These are phyloP conservation scores for Syngnathus floridae DNA, from an alignment of 2,113 vertebrate species.

Conservation along the genomic window DNA sequence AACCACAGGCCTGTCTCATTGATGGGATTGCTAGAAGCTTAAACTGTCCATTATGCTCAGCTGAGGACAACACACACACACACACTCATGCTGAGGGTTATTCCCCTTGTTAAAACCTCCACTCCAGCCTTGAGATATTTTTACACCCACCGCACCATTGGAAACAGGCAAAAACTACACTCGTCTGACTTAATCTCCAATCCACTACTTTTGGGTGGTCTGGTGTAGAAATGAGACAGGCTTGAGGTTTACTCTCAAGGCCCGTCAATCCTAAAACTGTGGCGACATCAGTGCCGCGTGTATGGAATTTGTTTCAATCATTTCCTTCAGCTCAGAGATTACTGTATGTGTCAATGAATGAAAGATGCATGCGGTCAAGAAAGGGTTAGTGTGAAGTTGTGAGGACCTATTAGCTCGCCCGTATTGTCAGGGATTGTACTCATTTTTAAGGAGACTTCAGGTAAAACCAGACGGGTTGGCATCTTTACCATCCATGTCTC, in stretches of 20 bases:
- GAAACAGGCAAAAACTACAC: neutral
- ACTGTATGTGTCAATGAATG: neutral
- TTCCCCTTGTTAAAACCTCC: conserved; percentile 16
- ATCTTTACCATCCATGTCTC: neutral
- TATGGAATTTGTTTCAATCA: no score
- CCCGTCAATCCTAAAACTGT: no score
- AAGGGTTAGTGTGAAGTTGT: neutral
- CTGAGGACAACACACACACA: conserved; percentile 3
- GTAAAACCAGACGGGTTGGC: neutral
- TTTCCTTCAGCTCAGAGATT: neutral
- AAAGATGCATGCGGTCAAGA: neutral
- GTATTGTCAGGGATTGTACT: neutral
- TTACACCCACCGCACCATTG: neutral
- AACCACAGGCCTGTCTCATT: conserved; percentile 6
- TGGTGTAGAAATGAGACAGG: no score
- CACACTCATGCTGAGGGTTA: neutral
- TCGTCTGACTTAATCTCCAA: neutral
- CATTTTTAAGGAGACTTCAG: neutral
- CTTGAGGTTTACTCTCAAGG: no score
- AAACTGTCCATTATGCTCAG: conserved; percentile 2
- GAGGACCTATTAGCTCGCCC: neutral
- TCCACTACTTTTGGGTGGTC: neutral
- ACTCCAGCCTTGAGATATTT: neutral
- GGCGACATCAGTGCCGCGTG: no score
- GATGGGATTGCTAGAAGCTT: neutral